Conservation (phyloP, 2,797 vertebrate genomes). For the Tapera naevia region DNA sequence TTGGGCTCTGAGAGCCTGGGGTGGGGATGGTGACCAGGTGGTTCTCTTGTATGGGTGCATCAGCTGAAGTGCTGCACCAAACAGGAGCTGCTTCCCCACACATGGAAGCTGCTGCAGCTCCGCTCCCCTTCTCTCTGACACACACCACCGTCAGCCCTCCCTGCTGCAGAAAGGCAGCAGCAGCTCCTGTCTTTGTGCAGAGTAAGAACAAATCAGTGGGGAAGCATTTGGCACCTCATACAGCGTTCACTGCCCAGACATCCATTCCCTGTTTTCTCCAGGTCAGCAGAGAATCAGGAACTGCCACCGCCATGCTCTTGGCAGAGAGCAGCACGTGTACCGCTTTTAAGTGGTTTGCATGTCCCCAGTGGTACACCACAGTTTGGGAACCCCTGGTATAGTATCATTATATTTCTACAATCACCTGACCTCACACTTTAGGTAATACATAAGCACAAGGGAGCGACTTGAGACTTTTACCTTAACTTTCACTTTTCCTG, state of each 20-base stretch:
- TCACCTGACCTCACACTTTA: constrained; percentile 31
- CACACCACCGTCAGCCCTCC: neutral
- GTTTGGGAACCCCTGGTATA: constrained; percentile 66
- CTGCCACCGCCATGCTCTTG: constrained; percentile 56
- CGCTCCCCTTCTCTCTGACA: neutral
- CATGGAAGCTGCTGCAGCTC: neutral
- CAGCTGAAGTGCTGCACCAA: neutral
- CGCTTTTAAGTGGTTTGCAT: constrained; percentile 55
- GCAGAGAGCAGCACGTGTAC: constrained; percentile 61
- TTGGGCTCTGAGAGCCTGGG: neutral
- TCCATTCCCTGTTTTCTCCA: constrained; percentile 64
- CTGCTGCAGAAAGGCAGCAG: neutral
- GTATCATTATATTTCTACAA: constrained; percentile 57
- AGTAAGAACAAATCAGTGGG: neutral
- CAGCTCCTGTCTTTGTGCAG: neutral
- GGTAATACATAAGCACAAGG: constrained; percentile 11
- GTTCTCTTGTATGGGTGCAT: neutral
- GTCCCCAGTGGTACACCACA: constrained; percentile 62
- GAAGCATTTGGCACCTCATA: neutral
- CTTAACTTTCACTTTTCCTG: constrained; percentile 8
- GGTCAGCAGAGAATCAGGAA: constrained; percentile 69
- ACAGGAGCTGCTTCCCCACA: neutral
- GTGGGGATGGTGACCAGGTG: neutral
- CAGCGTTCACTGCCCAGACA: constrained; percentile 44
- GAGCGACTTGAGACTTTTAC: neutral